These are phyloP conservation scores for Oceanites oceanicus DNA, from an alignment of 2,113 vertebrate genomes.

Conservation along the genomic window DNA sequence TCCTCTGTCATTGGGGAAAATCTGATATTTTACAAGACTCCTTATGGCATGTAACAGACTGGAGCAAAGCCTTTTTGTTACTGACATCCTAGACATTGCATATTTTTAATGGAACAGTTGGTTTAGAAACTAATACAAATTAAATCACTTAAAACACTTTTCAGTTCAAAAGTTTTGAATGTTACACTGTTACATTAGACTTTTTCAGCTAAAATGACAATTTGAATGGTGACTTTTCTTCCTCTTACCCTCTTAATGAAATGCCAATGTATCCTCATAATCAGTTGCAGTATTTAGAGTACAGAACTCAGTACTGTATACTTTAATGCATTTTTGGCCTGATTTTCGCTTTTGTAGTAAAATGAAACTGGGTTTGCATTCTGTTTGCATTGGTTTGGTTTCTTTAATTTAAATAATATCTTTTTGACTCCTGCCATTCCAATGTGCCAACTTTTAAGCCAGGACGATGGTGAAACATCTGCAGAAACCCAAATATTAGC, in stretches of 20 bases:
- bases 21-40: not conserved
- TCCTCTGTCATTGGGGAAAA: not conserved
- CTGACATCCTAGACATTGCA: not conserved
- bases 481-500: slow-evolving; percentile 30
- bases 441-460: not conserved
- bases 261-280: not conserved
- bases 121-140: not conserved
- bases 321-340: not conserved
- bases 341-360: not conserved
- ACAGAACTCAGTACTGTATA: not conserved
- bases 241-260: not conserved
- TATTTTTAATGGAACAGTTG: not conserved
- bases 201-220: not conserved
- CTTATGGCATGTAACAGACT: not conserved
- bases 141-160: not conserved
- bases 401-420: not conserved
- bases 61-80: not conserved
- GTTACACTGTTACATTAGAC: not conserved
- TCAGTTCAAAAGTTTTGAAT: not conserved
- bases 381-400: not conserved
- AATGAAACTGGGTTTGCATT: not conserved
- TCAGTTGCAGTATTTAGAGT: not conserved
- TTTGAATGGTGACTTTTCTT: not conserved
- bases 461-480: slow-evolving; percentile 3
- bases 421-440: not conserved